phyloP scores from a whole-genome alignment of 2,113 vertebrate genomes.

The Calyptomena viridis region DNA sequence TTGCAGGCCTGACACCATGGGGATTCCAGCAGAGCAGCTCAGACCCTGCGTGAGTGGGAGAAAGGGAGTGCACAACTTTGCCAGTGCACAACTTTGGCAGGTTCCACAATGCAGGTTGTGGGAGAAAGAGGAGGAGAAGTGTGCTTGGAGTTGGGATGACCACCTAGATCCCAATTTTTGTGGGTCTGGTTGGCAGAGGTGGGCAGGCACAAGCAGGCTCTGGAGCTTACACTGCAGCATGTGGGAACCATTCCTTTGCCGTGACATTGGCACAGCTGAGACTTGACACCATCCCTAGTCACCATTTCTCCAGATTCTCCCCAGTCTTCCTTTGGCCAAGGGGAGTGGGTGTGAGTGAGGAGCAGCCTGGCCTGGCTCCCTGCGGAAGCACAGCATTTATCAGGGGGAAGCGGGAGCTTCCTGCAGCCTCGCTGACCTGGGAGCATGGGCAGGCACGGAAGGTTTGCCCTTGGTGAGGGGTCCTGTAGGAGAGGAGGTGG shows the following conservation, averaged over 20 bases:
- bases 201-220: background rate
- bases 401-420: background rate
- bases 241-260: fast-evolving
- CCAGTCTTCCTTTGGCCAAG: fast-evolving
- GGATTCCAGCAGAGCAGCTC: background rate
- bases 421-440: background rate
- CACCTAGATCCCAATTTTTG: background rate
- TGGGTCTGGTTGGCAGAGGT: background rate
- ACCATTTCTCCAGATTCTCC: background rate
- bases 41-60: background rate
- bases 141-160: background rate
- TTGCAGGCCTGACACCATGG: background rate
- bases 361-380: background rate
- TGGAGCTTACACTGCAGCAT: background rate
- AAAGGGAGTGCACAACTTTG: background rate
- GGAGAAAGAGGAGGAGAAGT: background rate
- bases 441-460: fast-evolving
- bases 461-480: background rate
- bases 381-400: background rate
- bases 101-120: background rate
- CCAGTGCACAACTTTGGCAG: background rate
- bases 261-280: background rate
- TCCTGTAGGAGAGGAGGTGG: background rate
- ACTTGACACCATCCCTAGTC: fast-evolving
- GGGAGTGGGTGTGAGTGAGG: background rate